A percentile compares a stretch with the other conserved stretches of the same genome.
phyloP scores from a whole-genome alignment of 2,888 invertebrate genomes.

The Hyles lineata region DNA sequence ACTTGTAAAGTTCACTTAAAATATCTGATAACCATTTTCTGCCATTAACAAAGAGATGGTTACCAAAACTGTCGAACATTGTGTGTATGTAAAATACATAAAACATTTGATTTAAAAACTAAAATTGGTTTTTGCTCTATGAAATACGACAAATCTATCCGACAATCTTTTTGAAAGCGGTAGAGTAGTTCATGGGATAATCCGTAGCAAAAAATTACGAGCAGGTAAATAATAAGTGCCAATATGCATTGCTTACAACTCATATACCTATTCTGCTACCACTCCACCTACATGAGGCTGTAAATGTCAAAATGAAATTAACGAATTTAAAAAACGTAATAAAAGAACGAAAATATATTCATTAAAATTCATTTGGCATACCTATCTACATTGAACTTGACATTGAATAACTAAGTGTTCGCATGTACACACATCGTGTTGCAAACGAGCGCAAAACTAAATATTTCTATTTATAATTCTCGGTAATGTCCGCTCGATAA shows the following conservation, averaged over 20 bases:
- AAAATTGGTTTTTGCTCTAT: too few species aligned
- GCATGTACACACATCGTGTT: conserved; percentile 21
- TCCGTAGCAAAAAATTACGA: too few species aligned
- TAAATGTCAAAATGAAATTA: too few species aligned
- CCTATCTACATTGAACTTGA: conserved; percentile 27
- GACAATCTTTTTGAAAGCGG: too few species aligned
- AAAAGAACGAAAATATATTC: background rate
- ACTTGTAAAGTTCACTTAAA: too few species aligned
- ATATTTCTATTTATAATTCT: conserved; percentile 4
- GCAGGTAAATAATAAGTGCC: too few species aligned
- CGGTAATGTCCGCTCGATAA: background rate
- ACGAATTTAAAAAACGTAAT: background rate
- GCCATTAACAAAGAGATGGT: background rate
- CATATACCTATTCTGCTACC: too few species aligned
- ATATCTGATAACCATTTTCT: background rate
- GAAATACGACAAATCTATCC: too few species aligned
- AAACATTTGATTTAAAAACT: background rate
- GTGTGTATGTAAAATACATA: background rate
- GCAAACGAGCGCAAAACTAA: conserved; percentile 3
- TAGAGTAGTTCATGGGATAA: too few species aligned
- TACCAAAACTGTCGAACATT: background rate
- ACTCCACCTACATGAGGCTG: too few species aligned
- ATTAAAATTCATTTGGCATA: conserved; percentile 23
- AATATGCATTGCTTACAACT: too few species aligned
- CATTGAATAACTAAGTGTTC: conserved; percentile 11